phyloP scores from a whole-genome alignment of 2,888 invertebrate species.

The Mycalesis mineus region DNA sequence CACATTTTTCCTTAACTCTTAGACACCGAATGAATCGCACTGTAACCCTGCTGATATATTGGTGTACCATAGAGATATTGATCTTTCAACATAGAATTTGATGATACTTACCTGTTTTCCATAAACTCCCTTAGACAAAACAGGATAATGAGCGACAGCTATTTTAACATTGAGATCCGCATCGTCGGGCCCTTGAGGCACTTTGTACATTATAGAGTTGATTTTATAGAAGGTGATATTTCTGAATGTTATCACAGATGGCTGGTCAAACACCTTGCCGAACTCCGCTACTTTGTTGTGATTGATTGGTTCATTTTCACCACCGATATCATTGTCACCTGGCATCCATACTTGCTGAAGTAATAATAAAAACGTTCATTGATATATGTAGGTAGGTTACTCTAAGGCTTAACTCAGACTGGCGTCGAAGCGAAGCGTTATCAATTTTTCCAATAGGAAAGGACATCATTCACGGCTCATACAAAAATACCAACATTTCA shows the following conservation, averaged over 20 bases:
- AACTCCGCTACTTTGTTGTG: constrained; percentile 84
- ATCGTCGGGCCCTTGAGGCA: constrained; percentile 72
- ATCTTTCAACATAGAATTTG: too few relatives aligned
- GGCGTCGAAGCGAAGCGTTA: too few relatives aligned
- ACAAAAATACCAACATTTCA: too few relatives aligned
- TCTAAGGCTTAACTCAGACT: too few relatives aligned
- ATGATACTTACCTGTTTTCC: constrained; percentile 56
- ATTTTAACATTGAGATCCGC: constrained; percentile 77
- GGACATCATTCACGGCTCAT: too few relatives aligned
- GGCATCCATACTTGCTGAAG: constrained; percentile 90
- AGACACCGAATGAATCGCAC: too few relatives aligned
- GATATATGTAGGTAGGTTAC: too few relatives aligned
- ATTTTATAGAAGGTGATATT: constrained; percentile 86
- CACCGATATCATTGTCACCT: constrained; percentile 98
- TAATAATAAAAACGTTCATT: not conserved
- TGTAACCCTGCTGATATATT: too few relatives aligned
- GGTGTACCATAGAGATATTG: too few relatives aligned
- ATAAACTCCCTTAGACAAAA: constrained; percentile 54
- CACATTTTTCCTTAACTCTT: too few relatives aligned
- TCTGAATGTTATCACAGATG: constrained; percentile 78
- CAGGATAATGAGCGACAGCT: constrained; percentile 86
- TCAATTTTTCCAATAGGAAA: too few relatives aligned
- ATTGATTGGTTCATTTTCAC: constrained; percentile 88
- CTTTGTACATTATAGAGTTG: constrained; percentile 82
- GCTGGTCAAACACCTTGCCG: constrained; percentile 84